Evolutionary conservation across 1,140 invertebrate genomes (phyloP), one percentile per base, ranked within the genome.

Genomic region (Eupristina koningsbergeri): DNA sequence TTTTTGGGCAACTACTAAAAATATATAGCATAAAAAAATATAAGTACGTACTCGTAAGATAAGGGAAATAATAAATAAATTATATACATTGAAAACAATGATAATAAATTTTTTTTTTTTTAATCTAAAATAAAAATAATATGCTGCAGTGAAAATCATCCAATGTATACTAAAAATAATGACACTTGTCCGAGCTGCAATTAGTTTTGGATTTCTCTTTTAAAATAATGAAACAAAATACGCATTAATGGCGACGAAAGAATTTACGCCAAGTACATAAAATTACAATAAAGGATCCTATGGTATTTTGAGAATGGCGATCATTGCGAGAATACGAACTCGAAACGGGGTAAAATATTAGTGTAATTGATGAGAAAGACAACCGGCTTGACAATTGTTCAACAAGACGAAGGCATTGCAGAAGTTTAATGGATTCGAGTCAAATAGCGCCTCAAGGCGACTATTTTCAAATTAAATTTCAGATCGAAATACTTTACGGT

Each of bases 391-490:
- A 41, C 67, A n/a, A 22, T 71, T 22, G 67, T 31, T 71, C 41
- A 41, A 71, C 67, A 71, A 71, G 67, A 71, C 41, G 67, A 22
- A 36, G 67, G 41, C 13, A n/a, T 22, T 41, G 39, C 3, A 71
- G 67, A 36, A 39, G 67, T 71, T 71, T 71, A 71, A 71, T 41
- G 39, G 41, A 36, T 71, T 22, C 67, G 29, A 36, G 41, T 22
- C 36, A 36, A 41, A 36, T 41, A 36, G 36, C 67, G 67, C 36
- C 22, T 71, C 67, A 71, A 41, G 41, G 67, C 36, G 39, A 71
- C 67, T 71, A 71, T 71, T 71, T 71, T 71, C 9, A 69, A 71
- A 71, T 36, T n/a, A n/a, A n/a, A n/a, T n/a, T n/a, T 41, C 36
- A 41, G 67, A 31, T n/a, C 41, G 67, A 36, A 22, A 71, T n/a